Evolutionary conservation across 30 jellyfish, hydroid and myxozoan species (phyloP).

Genomic region (Aurelia sp.): DNA sequence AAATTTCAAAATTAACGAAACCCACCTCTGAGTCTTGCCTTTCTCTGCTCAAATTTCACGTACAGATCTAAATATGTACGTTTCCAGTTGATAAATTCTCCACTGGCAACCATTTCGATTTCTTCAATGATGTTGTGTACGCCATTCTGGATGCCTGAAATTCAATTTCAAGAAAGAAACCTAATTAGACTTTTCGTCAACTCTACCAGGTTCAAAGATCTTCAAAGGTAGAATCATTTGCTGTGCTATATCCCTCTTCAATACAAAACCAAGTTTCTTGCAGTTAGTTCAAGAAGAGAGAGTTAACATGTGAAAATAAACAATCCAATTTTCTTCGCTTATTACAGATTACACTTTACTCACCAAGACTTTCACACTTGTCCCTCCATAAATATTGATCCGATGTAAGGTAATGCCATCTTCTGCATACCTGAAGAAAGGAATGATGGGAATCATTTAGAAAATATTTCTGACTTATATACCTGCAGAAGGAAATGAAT

Average conservation of each 20-base stretch:
- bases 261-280: too few species aligned
- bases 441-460: neutral
- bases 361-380: conserved; percentile 51
- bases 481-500: too few species aligned
- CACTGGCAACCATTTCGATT: conserved; percentile 38
- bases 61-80: conserved; percentile 32
- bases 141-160: conserved; percentile 33
- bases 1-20: neutral
- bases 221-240: too few species aligned
- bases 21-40: conserved; percentile 11
- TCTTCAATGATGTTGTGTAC: conserved; percentile 8
- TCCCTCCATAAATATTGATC: conserved; percentile 48
- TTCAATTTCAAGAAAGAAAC: too few species aligned
- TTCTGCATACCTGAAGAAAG: conserved; percentile 58
- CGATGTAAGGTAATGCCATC: conserved; percentile 66
- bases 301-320: too few species aligned
- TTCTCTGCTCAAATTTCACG: conserved; percentile 22
- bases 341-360: neutral
- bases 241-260: too few species aligned
- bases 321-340: too few species aligned
- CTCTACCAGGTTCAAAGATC: too few species aligned
- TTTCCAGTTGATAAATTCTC: conserved; percentile 50
- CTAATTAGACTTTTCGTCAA: too few species aligned
- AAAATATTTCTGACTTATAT: too few species aligned
- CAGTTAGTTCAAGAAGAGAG: too few species aligned